These are phyloP conservation scores for Ascidia mentula DNA, from an alignment of 23 tunicate genomes.

Conservation along the genomic window DNA sequence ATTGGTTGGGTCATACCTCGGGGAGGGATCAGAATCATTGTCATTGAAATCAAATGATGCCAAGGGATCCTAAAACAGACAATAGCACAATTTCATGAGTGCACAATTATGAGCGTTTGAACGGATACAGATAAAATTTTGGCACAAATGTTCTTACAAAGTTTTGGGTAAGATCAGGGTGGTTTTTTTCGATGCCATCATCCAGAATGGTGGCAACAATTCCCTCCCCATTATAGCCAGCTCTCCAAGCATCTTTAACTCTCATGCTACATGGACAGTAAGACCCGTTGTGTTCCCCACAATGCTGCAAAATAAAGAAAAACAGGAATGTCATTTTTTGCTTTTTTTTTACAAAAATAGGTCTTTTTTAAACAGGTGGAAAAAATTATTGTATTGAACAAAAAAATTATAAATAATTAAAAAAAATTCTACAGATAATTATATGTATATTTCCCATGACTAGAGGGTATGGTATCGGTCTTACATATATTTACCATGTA, in stretches of 20 bases:
- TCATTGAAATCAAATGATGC: slow-evolving; percentile 85
- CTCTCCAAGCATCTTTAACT: slow-evolving; percentile 88
- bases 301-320: slow-evolving; percentile 49
- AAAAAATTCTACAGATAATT: too few species aligned
- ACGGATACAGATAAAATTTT: background rate
- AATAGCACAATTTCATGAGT: background rate
- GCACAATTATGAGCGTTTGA: background rate
- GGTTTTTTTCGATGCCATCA: slow-evolving; percentile 92
- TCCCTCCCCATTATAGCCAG: slow-evolving; percentile 79
- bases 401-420: too few species aligned
- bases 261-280: slow-evolving; percentile 85
- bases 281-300: slow-evolving; percentile 38
- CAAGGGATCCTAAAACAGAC: slow-evolving; percentile 48
- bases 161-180: slow-evolving; percentile 78
- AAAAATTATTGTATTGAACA: too few species aligned
- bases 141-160: slow-evolving; percentile 44
- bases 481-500: slow-evolving; percentile 75
- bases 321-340: background rate
- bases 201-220: slow-evolving; percentile 93
- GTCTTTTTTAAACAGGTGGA: too few species aligned
- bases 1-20: slow-evolving; percentile 76
- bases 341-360: too few species aligned
- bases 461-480: too few species aligned
- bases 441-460: too few species aligned
- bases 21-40: slow-evolving; percentile 79